phyloP scores from a whole-genome alignment of 2,797 vertebrate genomes.

The Florisuga fusca region DNA sequence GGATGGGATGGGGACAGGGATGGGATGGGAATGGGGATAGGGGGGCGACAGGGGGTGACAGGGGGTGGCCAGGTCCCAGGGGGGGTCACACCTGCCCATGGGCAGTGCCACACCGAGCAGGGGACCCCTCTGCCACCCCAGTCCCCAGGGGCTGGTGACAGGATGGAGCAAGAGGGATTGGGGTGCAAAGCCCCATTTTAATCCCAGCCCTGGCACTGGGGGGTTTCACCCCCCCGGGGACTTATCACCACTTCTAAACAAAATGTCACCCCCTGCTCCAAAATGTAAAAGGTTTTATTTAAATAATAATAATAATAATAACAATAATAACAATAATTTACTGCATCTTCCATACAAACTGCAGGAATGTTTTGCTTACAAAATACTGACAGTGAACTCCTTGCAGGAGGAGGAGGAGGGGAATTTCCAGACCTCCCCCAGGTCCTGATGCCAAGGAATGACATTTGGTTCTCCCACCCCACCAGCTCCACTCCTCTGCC shows the following conservation, averaged over 20 bases:
- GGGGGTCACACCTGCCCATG: too few species aligned
- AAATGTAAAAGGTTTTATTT: slow-evolving; percentile 61
- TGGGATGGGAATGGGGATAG: too few species aligned
- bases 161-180: accelerated
- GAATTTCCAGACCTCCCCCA: background rate
- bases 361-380: background rate
- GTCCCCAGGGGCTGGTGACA: too few species aligned
- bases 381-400: slow-evolving; percentile 32
- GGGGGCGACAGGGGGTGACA: background rate
- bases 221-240: background rate
- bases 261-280: background rate
- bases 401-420: background rate
- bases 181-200: too few species aligned
- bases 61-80: background rate
- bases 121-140: too few species aligned
- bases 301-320: too few species aligned
- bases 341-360: slow-evolving; percentile 47
- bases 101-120: too few species aligned
- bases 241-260: too few species aligned
- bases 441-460: background rate
- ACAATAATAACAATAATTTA: slow-evolving; percentile 78
- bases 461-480: background rate
- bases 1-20: too few species aligned
- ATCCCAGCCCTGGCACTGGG: too few species aligned
- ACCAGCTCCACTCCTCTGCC: too few species aligned